phyloP scores from a whole-genome alignment of 2,888 invertebrate species.

The Nymphalis polychloros region DNA sequence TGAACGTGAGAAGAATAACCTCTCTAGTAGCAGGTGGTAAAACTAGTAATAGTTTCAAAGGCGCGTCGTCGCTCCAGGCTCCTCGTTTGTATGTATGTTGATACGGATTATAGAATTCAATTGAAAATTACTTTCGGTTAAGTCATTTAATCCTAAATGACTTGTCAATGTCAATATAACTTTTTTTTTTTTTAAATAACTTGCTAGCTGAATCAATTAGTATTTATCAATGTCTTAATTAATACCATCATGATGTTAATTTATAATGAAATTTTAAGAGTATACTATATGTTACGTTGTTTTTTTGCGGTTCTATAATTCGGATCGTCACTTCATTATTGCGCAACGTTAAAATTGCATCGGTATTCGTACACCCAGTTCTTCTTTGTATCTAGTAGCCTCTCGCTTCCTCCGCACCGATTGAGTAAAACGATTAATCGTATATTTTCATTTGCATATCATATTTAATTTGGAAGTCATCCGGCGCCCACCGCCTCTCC shows the following conservation, averaged over 20 bases:
- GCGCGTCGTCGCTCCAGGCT: slow-evolving; percentile 24
- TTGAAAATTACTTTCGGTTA: slow-evolving; percentile 76
- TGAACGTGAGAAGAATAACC: slow-evolving; percentile 34
- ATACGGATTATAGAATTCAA: slow-evolving; percentile 78
- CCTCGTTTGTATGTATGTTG: slow-evolving; percentile 47
- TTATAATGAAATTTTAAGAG: not conserved
- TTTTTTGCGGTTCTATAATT: not conserved
- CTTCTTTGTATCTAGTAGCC: slow-evolving; percentile 73
- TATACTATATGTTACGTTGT: not conserved
- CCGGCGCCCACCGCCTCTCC: slow-evolving; percentile 74
- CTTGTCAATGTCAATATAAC: slow-evolving; percentile 20
- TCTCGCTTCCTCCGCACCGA: slow-evolving; percentile 67
- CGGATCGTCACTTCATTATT: not conserved
- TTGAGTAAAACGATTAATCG: slow-evolving; percentile 70
- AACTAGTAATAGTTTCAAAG: slow-evolving; percentile 38
- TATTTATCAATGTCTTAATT: slow-evolving; percentile 1
- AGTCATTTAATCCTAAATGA: slow-evolving; percentile 27
- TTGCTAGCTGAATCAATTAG: not conserved
- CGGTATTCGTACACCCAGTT: slow-evolving; percentile 63
- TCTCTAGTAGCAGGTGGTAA: slow-evolving; percentile 56
- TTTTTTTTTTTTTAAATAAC: not conserved
- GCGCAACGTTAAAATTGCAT: slow-evolving; percentile 1
- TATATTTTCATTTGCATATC: slow-evolving; percentile 74
- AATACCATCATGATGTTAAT: not conserved
- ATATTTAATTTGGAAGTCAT: slow-evolving; percentile 76